A percentile compares a stretch with the other conserved stretches of the same genome.
These are phyloP conservation scores for Anguilla rostrata DNA, from an alignment of 2,113 vertebrate genomes.

Conservation along the genomic window DNA sequence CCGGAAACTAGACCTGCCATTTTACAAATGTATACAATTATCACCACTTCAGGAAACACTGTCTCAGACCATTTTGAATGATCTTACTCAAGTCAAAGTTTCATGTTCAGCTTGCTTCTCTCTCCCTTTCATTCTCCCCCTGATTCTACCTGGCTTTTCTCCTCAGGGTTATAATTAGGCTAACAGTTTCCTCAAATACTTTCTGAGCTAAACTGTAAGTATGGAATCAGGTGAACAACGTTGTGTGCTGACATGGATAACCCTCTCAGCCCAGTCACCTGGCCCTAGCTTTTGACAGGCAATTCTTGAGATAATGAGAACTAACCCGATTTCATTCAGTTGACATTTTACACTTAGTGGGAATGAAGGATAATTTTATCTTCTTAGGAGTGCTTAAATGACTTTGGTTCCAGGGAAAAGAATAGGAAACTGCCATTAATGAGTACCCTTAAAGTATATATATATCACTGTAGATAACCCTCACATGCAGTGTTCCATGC, in stretches of 20 bases:
- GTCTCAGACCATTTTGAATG: neutral
- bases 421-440: too few relatives aligned
- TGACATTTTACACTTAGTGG: neutral
- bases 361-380: neutral
- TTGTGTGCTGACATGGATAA: neutral
- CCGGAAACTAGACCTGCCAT: neutral
- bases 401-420: neutral
- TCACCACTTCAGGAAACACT: neutral
- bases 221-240: neutral
- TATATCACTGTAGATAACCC: neutral
- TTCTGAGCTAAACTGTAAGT: neutral
- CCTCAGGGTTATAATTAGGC: neutral
- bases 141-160: neutral
- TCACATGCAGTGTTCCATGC: neutral
- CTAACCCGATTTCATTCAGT: neutral
- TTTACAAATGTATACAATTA: neutral
- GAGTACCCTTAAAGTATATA: neutral
- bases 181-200: neutral
- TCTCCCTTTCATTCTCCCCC: neutral
- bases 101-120: neutral
- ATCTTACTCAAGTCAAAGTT: neutral
- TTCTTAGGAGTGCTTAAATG: slow-evolving; percentile 1
- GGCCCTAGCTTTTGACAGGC: neutral
- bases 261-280: neutral
- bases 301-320: neutral